phyloP scores from a whole-genome alignment of 1,140 invertebrate genomes.

The Rhyzopertha dominica region DNA sequence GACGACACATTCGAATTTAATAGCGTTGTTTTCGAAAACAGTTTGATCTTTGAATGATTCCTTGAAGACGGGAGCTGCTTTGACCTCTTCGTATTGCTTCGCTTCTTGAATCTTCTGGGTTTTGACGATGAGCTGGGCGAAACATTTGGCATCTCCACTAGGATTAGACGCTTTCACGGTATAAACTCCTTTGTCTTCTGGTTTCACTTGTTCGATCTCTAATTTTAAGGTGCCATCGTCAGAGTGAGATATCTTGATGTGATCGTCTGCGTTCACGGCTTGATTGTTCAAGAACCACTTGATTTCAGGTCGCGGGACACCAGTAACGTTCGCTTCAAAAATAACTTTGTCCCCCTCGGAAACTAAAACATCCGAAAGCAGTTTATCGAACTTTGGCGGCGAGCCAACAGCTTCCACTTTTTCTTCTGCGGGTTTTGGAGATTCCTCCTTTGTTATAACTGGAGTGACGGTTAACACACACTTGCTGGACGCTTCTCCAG shows the following conservation, averaged over 20 bases:
- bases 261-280: conserved; percentile 51
- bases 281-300: conserved; percentile 71
- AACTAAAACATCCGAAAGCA: conserved; percentile 62
- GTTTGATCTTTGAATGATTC: conserved; percentile 58
- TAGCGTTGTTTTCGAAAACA: conserved; percentile 50
- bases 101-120: conserved; percentile 46
- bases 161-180: conserved; percentile 67
- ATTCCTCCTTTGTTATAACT: conserved; percentile 34
- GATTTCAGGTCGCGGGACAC: conserved; percentile 64
- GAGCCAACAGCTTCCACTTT: conserved; percentile 42
- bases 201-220: conserved; percentile 52
- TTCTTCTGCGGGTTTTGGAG: conserved; percentile 38
- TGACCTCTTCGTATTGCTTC: conserved; percentile 53
- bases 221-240: conserved; percentile 55
- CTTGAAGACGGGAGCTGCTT: conserved; percentile 59
- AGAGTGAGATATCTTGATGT: conserved; percentile 49
- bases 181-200: conserved; percentile 70
- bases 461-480: conserved; percentile 57
- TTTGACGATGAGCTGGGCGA: conserved; percentile 71
- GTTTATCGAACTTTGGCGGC: conserved; percentile 64
- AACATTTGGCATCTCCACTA: conserved; percentile 74
- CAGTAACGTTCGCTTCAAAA: conserved; percentile 66
- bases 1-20: conserved; percentile 68
- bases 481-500: conserved; percentile 70
- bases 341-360: conserved; percentile 64